Percentiles rank a stretch among this genome's conserved stretches.
Conservation (phyloP, 2,797 vertebrate genomes). For the Phataginus tetradactyla region DNA sequence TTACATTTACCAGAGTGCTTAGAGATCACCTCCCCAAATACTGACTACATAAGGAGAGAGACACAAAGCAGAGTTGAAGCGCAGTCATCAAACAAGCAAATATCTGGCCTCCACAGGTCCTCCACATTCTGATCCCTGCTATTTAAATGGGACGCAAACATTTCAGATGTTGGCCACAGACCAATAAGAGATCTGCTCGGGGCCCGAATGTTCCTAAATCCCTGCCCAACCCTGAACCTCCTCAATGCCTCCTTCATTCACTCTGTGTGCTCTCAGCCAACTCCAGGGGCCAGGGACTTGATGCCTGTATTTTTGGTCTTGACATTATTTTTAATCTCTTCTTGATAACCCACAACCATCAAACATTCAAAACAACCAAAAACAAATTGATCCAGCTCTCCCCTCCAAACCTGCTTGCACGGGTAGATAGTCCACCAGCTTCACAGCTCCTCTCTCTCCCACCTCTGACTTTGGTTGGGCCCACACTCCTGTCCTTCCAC, state of each 20-base stretch:
- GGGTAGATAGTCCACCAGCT: neutral
- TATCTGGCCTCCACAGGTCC: rapidly evolving
- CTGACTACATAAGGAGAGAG: neutral
- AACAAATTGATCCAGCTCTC: neutral
- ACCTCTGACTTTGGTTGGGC: too few species aligned
- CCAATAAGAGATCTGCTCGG: neutral
- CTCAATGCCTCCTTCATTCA: too few species aligned
- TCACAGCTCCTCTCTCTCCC: neutral
- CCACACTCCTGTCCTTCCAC: neutral
- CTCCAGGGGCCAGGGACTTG: rapidly evolving
- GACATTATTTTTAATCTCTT: neutral
- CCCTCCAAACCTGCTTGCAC: neutral
- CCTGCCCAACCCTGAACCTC: too few species aligned
- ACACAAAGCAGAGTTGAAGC: rapidly evolving
- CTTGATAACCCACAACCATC: neutral
- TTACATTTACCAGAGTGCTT: neutral
- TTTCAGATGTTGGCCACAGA: neutral
- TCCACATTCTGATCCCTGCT: neutral
- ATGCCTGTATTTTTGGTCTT: too few species aligned
- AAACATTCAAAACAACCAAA: neutral
- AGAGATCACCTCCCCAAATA: rapidly evolving
- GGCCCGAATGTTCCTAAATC: rapidly evolving
- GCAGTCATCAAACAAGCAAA: too few species aligned
- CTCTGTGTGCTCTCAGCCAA: too few species aligned
- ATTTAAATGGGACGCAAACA: neutral